phyloP scores from a whole-genome alignment of 2,113 vertebrate genomes.

The Felis chaus region DNA sequence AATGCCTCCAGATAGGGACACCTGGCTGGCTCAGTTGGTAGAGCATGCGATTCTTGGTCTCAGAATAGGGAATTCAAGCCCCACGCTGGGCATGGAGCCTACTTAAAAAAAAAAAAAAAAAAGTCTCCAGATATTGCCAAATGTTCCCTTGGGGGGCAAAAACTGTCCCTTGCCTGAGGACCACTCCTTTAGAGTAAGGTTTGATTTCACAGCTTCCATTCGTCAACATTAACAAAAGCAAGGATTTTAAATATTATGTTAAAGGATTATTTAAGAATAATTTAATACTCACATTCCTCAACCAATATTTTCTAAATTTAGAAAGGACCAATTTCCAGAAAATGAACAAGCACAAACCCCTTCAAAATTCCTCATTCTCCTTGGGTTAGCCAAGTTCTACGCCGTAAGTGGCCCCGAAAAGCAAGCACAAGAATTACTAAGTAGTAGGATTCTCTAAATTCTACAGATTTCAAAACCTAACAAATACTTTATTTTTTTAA shows the following conservation, averaged over 20 bases:
- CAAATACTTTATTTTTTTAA: neutral
- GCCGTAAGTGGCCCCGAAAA: neutral
- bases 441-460: neutral
- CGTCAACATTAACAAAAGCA: neutral
- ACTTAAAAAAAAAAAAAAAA: neutral
- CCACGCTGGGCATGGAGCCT: neutral
- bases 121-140: neutral
- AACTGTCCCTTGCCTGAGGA: neutral
- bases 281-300: neutral
- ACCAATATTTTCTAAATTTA: constrained; percentile 57
- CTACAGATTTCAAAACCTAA: neutral
- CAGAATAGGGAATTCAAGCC: neutral
- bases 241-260: neutral
- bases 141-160: neutral
- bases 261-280: constrained; percentile 25
- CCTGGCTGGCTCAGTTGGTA: neutral
- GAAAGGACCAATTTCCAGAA: neutral
- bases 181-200: neutral
- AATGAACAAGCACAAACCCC: neutral
- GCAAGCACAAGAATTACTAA: neutral
- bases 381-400: neutral
- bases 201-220: constrained; percentile 26
- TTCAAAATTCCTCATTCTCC: constrained; percentile 11
- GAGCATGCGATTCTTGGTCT: neutral
- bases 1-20: neutral